These are phyloP conservation scores for Tribolium madens DNA, from an alignment of 1,140 invertebrate species.

Conservation along the genomic window DNA sequence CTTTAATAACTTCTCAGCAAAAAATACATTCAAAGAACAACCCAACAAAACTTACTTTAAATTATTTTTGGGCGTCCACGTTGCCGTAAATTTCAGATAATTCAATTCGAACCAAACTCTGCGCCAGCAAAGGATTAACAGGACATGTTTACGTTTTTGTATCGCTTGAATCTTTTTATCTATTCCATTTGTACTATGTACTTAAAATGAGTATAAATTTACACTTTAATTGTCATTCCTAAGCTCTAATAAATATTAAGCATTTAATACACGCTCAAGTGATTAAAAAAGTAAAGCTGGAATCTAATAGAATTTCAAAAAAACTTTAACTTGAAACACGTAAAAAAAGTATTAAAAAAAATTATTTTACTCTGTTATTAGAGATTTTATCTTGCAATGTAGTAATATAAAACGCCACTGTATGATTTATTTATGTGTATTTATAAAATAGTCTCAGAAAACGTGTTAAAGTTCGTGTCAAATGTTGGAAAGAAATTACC, in stretches of 20 bases:
- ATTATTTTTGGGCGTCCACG: slow-evolving; percentile 16
- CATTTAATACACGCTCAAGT: neutral
- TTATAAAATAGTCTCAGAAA: neutral
- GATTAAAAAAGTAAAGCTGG: neutral
- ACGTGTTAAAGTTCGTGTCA: neutral
- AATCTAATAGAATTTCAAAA: too few species aligned
- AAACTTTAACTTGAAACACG: too few species aligned
- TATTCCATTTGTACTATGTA: neutral
- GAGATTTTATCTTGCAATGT: neutral
- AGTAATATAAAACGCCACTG: neutral
- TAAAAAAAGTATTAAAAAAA: too few species aligned
- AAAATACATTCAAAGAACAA: neutral
- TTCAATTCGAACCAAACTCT: slow-evolving; percentile 13
- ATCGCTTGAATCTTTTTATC: slow-evolving; percentile 3
- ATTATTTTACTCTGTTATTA: neutral
- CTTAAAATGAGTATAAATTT: neutral
- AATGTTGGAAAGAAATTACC: slow-evolving; percentile 10
- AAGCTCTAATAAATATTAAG: neutral
- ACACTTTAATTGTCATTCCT: neutral
- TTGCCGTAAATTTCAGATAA: slow-evolving; percentile 15
- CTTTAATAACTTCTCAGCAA: neutral
- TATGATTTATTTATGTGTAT: neutral
- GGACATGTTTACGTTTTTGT: slow-evolving; percentile 28
- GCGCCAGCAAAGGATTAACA: neutral
- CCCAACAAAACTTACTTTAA: slow-evolving; percentile 4